Evolutionary conservation across 2,797 vertebrate genomes (phyloP), one percentile per base, ranked within the genome.

Genomic region (Epinephelus coioides): DNA sequence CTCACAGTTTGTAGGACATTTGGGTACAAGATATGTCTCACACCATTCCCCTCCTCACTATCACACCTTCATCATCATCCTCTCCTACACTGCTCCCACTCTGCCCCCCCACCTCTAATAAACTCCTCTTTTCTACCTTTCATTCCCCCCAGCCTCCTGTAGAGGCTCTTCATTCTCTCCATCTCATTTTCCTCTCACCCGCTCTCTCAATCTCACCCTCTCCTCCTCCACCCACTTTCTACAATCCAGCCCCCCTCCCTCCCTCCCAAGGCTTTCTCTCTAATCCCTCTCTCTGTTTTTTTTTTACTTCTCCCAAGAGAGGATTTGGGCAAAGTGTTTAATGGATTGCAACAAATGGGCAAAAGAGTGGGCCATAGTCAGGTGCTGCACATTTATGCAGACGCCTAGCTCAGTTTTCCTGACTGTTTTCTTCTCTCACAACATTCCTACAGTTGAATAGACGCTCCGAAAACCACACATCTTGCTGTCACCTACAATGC

Each of bases 301-400:
- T 62, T 71, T 73, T 9, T 17, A 14, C 43, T 69, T 64, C 69
- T 81, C 76, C 81, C 66, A 82, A 49, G 65, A 82, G 76, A 86
- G 83, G 86, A 91, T 91, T 91, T 88, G 76, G 69, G 74, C 40
- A 76, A 89, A 91, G 86, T 85, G 76, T 91, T 91, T 85, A 91
- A 91, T 85, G 74, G 81, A 62, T 86, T 89, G 85, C 82, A 88
- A 88, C 78, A 86, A 88, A 87, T 76, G 74, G 77, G 65, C 49
- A 73, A 82, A 88, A 87, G 59, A 79, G 67, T 70, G 49, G 47
- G 76, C 69, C 40, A 2, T 38, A 65, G 79, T 85, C 74, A 82
- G 81, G 76, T 83, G 78, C 71, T 72, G 60, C 59, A 75, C 69
- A 69, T 81, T 81, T 64, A 70, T 64, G 40, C 81, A 80, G 73